A percentile compares a stretch with the other conserved stretches of the same genome.
Evolutionary conservation across 2,797 vertebrate genomes (phyloP).

Genomic region (Limosa lapponica): DNA sequence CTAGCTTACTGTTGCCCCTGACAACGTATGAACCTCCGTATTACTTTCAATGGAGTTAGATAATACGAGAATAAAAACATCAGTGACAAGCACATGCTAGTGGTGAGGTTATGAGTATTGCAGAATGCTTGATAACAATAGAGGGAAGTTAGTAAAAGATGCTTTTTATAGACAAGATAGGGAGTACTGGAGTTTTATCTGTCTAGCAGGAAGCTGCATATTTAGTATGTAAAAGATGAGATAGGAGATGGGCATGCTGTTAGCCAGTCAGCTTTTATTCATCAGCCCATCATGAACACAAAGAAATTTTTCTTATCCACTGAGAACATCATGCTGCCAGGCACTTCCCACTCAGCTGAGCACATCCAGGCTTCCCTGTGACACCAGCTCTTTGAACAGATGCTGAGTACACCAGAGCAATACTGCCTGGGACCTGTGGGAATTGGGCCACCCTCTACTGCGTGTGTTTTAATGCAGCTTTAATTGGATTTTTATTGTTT

Average conservation of each 20-base stretch:
- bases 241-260: neutral
- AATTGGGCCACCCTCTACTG: neutral
- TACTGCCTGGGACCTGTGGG: neutral
- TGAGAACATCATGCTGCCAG: neutral
- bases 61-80: neutral
- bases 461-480: neutral
- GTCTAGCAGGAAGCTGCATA: neutral
- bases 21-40: neutral
- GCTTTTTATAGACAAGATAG: neutral
- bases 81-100: neutral
- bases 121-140: neutral
- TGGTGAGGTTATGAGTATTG: neutral
- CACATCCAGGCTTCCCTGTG: neutral
- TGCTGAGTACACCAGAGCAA: neutral
- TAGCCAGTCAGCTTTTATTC: neutral
- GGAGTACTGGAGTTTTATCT: neutral
- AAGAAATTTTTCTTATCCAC: neutral
- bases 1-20: neutral
- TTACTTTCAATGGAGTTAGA: neutral
- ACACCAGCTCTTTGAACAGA: neutral
- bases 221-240: neutral
- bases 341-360: neutral
- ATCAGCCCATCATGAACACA: neutral
- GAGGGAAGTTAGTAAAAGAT: neutral
- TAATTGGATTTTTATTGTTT: neutral